Percentiles rank a stretch among this genome's conserved stretches.
Evolutionary conservation across 2,888 invertebrate species (phyloP).

Genomic region (Leptopilina syphax): DNA sequence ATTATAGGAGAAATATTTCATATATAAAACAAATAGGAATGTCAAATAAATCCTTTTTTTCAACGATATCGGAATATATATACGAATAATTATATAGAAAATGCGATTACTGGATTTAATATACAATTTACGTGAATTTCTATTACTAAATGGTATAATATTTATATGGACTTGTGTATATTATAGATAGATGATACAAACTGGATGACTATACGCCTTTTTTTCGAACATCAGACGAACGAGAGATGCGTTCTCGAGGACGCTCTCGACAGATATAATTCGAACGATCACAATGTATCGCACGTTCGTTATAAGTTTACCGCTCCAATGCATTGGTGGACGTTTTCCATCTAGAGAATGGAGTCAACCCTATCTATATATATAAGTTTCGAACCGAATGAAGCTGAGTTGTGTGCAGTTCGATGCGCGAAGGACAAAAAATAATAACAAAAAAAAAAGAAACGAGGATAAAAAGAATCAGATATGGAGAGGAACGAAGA

Average conservation of each 20-base stretch:
- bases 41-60: neutral
- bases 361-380: slow-evolving; percentile 2
- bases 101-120: too few relatives aligned
- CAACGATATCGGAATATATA: too few relatives aligned
- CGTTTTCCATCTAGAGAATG: slow-evolving; percentile 59
- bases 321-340: slow-evolving; percentile 55
- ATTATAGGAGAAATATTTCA: neutral
- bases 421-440: slow-evolving; percentile 36
- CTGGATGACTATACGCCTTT: slow-evolving; percentile 26
- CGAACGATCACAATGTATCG: slow-evolving; percentile 53
- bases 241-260: slow-evolving; percentile 30
- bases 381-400: slow-evolving; percentile 27
- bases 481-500: slow-evolving; percentile 43
- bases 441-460: slow-evolving; percentile 41
- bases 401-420: slow-evolving; percentile 19
- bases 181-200: slow-evolving; percentile 26
- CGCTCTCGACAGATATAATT: slow-evolving; percentile 48
- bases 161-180: neutral
- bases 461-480: slow-evolving; percentile 39
- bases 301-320: slow-evolving; percentile 55
- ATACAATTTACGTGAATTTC: neutral
- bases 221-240: slow-evolving; percentile 32
- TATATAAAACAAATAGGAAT: neutral
- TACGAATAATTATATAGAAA: too few relatives aligned
- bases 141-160: neutral